A percentile compares a stretch with the other conserved stretches of the same genome.
Evolutionary conservation across 2,113 vertebrate species (phyloP).

Genomic region (Chloebia gouldiae): DNA sequence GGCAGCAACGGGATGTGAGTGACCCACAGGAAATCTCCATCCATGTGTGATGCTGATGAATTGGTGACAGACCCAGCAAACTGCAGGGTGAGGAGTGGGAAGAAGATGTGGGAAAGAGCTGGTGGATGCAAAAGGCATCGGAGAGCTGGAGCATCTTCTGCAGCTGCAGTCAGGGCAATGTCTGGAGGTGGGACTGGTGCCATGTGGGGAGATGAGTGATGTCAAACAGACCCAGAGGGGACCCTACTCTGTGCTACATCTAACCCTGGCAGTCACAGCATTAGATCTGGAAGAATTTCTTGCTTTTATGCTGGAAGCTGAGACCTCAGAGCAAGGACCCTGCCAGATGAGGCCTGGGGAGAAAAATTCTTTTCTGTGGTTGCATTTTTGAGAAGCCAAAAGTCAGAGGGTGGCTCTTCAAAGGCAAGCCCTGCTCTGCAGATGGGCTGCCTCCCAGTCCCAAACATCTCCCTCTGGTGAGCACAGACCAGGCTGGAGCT

Average conservation of each 20-base stretch:
- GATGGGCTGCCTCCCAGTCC: neutral
- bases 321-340: neutral
- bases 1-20: neutral
- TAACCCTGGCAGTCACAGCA: neutral
- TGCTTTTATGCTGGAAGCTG: neutral
- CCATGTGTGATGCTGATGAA: neutral
- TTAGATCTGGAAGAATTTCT: neutral
- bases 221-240: neutral
- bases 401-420: slow-evolving; percentile 14
- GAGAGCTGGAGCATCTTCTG: neutral
- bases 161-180: neutral
- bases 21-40: neutral
- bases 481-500: neutral
- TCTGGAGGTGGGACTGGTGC: neutral
- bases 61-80: neutral
- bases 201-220: neutral
- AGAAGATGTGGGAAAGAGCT: neutral
- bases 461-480: neutral
- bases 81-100: neutral
- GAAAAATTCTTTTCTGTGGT: slow-evolving; percentile 26
- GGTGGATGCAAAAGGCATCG: neutral
- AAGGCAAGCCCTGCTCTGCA: slow-evolving; percentile 17
- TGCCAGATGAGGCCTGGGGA: slow-evolving; percentile 9
- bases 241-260: neutral
- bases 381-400: neutral